Percentiles rank a stretch among this genome's conserved stretches.
Evolutionary conservation across 2,113 vertebrate species (phyloP).

Genomic region (Takifugu flavidus): DNA sequence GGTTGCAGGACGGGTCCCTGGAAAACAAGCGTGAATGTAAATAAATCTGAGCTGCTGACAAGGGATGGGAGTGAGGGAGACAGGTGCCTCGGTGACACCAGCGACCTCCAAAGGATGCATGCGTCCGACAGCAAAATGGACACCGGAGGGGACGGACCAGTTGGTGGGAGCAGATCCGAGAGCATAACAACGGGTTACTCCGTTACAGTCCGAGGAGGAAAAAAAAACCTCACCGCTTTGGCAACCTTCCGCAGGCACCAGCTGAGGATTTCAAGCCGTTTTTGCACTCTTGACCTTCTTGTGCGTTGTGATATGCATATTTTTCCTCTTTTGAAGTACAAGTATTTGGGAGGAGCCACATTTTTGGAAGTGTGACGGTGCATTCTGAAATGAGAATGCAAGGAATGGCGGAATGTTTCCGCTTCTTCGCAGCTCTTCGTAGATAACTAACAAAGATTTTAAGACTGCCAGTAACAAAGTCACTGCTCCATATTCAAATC

Average conservation of each 20-base stretch:
- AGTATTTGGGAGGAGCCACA: no score
- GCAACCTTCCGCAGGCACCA: no score
- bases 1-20: constrained; percentile 15
- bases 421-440: background rate
- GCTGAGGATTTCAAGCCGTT: no score
- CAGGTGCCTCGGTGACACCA: constrained; percentile 67
- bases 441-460: background rate
- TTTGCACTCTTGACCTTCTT: no score
- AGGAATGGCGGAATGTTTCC: no score
- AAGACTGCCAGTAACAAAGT: no score
- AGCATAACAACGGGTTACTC: constrained; percentile 17
- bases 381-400: no score
- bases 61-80: constrained; percentile 55
- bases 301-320: no score
- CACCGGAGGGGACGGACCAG: constrained; percentile 48
- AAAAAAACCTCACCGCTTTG: no score
- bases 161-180: constrained; percentile 48
- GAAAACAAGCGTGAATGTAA: constrained; percentile 56
- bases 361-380: no score
- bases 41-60: constrained; percentile 66
- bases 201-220: constrained; percentile 1
- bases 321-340: no score
- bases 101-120: constrained; percentile 63
- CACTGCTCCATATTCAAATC: no score
- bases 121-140: constrained; percentile 63